A percentile compares a stretch with the other conserved stretches of the same genome.
Evolutionary conservation across 2,888 invertebrate species (phyloP).

Genomic region (Oscheius sp.): DNA sequence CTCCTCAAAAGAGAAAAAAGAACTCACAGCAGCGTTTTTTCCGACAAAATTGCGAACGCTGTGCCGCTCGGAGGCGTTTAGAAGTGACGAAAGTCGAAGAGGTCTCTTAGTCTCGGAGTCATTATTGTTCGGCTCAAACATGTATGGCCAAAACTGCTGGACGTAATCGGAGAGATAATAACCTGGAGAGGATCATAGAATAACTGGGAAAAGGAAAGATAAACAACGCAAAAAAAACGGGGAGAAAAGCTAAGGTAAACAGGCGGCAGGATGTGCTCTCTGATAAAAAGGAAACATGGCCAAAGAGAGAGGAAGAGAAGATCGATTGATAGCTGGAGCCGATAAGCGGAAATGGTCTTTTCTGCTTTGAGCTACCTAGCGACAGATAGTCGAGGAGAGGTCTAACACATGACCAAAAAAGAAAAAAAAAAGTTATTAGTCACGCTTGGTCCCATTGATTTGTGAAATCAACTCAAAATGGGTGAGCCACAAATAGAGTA

Average conservation of each 20-base stretch:
- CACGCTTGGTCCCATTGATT: too few species aligned
- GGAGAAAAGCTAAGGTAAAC: background rate
- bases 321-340: background rate
- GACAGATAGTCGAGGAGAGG: too few species aligned
- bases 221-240: background rate
- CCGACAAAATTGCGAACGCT: slow-evolving; percentile 1
- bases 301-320: background rate
- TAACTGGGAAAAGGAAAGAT: background rate
- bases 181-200: slow-evolving; percentile 2
- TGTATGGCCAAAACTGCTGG: slow-evolving; percentile 6
- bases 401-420: too few species aligned
- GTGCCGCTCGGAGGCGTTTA: background rate
- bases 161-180: slow-evolving; percentile 22
- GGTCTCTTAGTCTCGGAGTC: slow-evolving; percentile 4
- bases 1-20: background rate
- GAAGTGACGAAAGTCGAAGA: background rate
- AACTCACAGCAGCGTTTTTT: slow-evolving; percentile 2
- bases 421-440: background rate
- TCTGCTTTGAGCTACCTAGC: too few species aligned
- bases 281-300: slow-evolving; percentile 1
- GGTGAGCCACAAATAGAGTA: too few species aligned
- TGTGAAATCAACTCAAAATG: too few species aligned
- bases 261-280: background rate
- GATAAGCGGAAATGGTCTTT: too few species aligned
- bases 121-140: slow-evolving; percentile 11